A percentile compares a stretch with the other conserved stretches of the same genome.
phyloP scores from a whole-genome alignment of 2,797 vertebrate species.

The Hypotaenidia okinawae region DNA sequence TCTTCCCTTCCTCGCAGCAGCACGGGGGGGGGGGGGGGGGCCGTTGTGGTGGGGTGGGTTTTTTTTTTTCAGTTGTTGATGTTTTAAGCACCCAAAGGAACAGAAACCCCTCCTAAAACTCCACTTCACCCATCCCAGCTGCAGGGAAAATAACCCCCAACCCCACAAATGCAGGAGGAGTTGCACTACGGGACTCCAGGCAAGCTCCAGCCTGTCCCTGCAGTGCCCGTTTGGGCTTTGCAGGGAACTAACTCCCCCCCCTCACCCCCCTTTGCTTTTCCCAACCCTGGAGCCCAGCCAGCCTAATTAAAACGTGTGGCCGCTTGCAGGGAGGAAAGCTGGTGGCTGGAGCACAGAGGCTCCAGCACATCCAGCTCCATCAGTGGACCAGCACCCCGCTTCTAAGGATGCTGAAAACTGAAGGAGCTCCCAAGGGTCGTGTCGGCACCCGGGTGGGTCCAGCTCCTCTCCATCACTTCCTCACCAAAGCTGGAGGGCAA shows the following conservation, averaged over 20 bases:
- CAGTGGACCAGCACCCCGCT: accelerated
- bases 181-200: accelerated
- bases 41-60: neutral
- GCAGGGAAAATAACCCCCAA: neutral
- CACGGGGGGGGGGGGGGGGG: no score
- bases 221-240: neutral
- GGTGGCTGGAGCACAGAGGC: neutral
- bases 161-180: neutral
- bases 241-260: neutral
- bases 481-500: neutral
- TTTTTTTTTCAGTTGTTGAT: neutral
- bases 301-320: neutral
- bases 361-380: neutral
- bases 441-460: accelerated
- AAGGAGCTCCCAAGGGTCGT: neutral
- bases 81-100: constrained; percentile 32
- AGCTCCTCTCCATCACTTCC: accelerated
- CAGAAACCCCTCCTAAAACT: neutral
- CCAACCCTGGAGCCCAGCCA: neutral
- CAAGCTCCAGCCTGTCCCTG: neutral
- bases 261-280: neutral
- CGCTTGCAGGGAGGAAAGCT: neutral
- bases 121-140: constrained; percentile 31
- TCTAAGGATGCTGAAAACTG: neutral
- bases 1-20: neutral